Conservation (phyloP, 2,797 vertebrate genomes). For the Platalea minor region DNA sequence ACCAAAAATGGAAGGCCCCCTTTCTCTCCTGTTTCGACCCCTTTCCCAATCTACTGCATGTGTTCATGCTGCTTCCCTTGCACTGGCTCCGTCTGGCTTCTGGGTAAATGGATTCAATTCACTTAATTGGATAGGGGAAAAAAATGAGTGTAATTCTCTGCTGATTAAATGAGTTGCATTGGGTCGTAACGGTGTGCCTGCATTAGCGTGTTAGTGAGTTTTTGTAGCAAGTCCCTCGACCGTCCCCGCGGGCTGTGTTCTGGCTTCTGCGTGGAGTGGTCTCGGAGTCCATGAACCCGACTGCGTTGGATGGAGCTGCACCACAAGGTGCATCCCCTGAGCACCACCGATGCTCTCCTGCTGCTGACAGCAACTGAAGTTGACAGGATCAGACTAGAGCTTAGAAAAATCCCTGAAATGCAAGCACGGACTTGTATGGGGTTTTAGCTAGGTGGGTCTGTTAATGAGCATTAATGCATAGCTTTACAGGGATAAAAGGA, state of each 20-base stretch:
- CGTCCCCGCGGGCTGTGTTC: neutral
- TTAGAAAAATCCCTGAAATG: neutral
- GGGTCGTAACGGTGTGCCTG: neutral
- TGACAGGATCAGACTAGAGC: neutral
- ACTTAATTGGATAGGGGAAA: neutral
- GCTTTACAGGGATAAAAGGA: neutral
- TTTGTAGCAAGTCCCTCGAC: neutral
- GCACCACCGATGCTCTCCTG: neutral
- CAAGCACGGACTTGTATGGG: fast-evolving
- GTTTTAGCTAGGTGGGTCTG: neutral
- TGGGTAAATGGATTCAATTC: neutral
- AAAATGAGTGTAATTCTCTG: neutral
- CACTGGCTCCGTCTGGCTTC: neutral
- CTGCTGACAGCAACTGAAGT: neutral
- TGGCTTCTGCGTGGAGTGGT: neutral
- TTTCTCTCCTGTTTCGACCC: neutral
- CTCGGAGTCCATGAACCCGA: fast-evolving
- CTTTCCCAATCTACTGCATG: neutral
- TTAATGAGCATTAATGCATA: neutral
- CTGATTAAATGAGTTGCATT: neutral
- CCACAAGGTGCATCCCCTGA: neutral
- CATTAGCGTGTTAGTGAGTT: neutral
- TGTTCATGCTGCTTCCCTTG: neutral
- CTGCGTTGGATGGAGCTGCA: neutral
- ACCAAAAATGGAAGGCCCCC: neutral